Evolutionary conservation across 2,888 invertebrate genomes (phyloP), one percentile per base, ranked within the genome.

Genomic region (Orchesellides sinensis): DNA sequence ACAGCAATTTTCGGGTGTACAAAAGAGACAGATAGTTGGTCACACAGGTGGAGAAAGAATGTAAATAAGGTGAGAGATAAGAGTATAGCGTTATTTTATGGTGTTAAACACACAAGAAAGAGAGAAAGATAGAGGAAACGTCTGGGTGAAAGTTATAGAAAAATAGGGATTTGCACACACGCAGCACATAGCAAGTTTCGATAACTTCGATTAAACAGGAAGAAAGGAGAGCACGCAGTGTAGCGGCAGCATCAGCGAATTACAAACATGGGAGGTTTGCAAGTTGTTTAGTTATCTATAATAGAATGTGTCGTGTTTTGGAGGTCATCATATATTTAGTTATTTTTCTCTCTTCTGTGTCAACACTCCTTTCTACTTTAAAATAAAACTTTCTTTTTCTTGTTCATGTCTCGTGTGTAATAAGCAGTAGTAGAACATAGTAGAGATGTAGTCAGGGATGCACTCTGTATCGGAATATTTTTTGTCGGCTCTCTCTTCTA

Each of bases 381-480:
- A 78, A 56, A 78, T 54, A 69, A 21, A 69, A 68, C 78, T 59
- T 66, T 80, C 14, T 72, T 54, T 45, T 79, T 19, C 54, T 45
- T 72, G 78, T 65, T 79, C 56, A 59, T 59, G 49, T 63, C 40
- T 74, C 61, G 47, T 49, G 49, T 74, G 63, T 29, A 1, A 29
- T 59, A 6, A 6, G 32, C n/a, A 52, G 23, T 47, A 35, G 23
- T 35, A 32, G 29, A 35, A 35, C n/a, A n/a, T n/a, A n/a, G n/a
- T n/a, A n/a, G n/a, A 65, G 8, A 10, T 2, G 29, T 17, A 77
- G 69, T 69, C 40, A 69, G 52, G 40, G 29, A 61, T 49, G 61
- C 23, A 23, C 17, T 61, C 32, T 21, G 19, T 65, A 12, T 40
- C 40, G 40, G 14, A 40, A 14, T 40, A n/a, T 70, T 70, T 70